Conservation (phyloP, 1,140 invertebrate species). For the Aphidius gifuensis region DNA sequence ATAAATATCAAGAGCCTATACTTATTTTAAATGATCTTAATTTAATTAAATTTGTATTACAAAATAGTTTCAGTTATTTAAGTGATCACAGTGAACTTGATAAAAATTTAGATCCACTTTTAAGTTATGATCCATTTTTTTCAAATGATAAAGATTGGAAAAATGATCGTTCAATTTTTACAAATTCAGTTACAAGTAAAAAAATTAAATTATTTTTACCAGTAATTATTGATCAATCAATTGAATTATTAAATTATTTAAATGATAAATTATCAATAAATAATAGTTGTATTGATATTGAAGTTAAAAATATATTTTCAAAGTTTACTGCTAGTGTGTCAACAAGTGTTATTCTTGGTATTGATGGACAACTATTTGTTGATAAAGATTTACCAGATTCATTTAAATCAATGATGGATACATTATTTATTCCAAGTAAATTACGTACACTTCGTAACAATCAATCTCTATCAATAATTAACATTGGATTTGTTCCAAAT, state of each 20-base stretch:
- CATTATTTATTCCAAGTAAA: neutral
- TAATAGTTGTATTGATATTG: slow-evolving; percentile 23
- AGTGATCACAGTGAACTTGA: slow-evolving; percentile 26
- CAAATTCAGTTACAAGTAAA: slow-evolving; percentile 26
- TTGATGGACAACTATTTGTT: slow-evolving; percentile 3
- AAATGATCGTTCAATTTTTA: slow-evolving; percentile 17
- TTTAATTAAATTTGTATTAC: slow-evolving; percentile 37
- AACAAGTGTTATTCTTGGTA: slow-evolving; percentile 37
- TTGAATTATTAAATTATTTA: slow-evolving; percentile 27
- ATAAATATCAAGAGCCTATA: slow-evolving; percentile 26
- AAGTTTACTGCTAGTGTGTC: slow-evolving; percentile 56
- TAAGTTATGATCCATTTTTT: slow-evolving; percentile 42
- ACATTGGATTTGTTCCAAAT: slow-evolving; percentile 14
- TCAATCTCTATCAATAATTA: neutral
- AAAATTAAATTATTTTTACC: slow-evolving; percentile 27
- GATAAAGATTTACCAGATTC: neutral
- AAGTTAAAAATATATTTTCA: slow-evolving; percentile 41
- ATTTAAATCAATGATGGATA: slow-evolving; percentile 3
- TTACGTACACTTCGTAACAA: neutral
- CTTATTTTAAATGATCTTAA: slow-evolving; percentile 41
- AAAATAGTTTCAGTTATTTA: slow-evolving; percentile 40
- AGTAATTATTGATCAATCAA: slow-evolving; percentile 16
- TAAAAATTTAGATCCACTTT: slow-evolving; percentile 25
- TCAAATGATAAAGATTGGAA: slow-evolving; percentile 30
- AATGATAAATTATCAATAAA: slow-evolving; percentile 11